Percentiles rank a stretch among this genome's conserved stretches.
phyloP scores from a whole-genome alignment of 2,888 invertebrate genomes.

The Hyles lineata region DNA sequence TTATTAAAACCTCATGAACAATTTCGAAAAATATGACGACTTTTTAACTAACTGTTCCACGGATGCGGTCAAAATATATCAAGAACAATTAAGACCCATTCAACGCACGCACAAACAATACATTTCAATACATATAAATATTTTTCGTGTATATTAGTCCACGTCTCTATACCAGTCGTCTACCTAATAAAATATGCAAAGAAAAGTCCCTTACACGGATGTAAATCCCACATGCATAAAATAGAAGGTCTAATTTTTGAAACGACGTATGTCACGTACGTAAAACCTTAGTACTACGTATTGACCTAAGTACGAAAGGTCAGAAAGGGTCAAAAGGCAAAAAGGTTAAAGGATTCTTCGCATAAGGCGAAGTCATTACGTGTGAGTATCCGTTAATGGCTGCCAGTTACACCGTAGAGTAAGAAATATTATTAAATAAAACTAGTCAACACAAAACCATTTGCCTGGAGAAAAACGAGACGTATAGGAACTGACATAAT shows the following conservation, averaged over 20 bases:
- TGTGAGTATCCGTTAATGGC: slow-evolving; percentile 33
- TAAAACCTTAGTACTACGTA: slow-evolving; percentile 39
- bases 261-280: slow-evolving; percentile 27
- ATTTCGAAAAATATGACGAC: too few relatives aligned
- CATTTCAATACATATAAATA: neutral
- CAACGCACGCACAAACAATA: neutral
- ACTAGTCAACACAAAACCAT: too few relatives aligned
- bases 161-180: neutral
- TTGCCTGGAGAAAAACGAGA: too few relatives aligned
- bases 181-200: neutral
- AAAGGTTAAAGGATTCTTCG: slow-evolving; percentile 42
- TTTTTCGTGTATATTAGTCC: neutral
- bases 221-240: slow-evolving; percentile 3
- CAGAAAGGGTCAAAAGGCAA: slow-evolving; percentile 41
- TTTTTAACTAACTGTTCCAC: neutral
- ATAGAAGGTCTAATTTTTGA: slow-evolving; percentile 23
- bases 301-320: slow-evolving; percentile 42
- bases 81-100: neutral
- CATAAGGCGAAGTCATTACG: slow-evolving; percentile 38
- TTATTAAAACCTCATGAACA: too few relatives aligned
- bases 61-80: neutral
- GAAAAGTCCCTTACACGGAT: neutral
- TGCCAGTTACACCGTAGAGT: slow-evolving; percentile 34
- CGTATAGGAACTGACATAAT: too few relatives aligned
- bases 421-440: neutral